Evolutionary conservation across 2,113 vertebrate genomes (phyloP), one percentile per base, ranked within the genome.

Genomic region (Potamarius usumacintae): DNA sequence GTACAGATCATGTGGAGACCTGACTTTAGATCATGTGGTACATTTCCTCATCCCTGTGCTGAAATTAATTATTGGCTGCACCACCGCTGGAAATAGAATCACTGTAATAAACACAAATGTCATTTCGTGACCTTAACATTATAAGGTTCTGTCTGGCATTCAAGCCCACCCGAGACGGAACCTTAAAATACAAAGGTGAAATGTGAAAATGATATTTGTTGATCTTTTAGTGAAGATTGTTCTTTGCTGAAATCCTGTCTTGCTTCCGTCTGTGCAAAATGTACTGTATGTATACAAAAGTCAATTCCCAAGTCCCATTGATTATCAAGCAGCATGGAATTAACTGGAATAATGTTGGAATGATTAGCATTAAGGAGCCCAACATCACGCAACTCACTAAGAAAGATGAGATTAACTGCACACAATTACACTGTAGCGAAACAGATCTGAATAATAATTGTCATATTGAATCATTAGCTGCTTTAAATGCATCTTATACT

Each of bases 41-140:
- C 18, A 48, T 48, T 82, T 60, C 30, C 18, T 62, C 20, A 22
- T 60, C n/a, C 3, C 18, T 34, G 17, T 6, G 11, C 30, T 48
- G 58, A 62, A 82, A 82, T 82, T 10, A 81, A 11, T 58, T 82
- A 2, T 58, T 82, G 79, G 79, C 30, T 60, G 48, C 18, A 12
- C 30, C 79, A 82, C 57, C 62, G 30, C 30, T 81, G 30, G 57
- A 60, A 48, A 82, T 53, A 48, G 27, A 62, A 82, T 25, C 30
- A 42, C 18, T 48, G 30, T 82, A 82, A 82, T 82, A 62, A 82
- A 82, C 79, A 62, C 11, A 82, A 82, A 82, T 82, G 79, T 62
- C 79, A 82, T 62, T 62, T 82, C 5, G 5, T 82, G 57, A 62
- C 34, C 58, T 42, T 82, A 62, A 57, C n/a, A 25, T 82, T 48